Conservation (phyloP, 64 coral and sea anemone genomes). For the Hydrozoanthus tunicans region DNA sequence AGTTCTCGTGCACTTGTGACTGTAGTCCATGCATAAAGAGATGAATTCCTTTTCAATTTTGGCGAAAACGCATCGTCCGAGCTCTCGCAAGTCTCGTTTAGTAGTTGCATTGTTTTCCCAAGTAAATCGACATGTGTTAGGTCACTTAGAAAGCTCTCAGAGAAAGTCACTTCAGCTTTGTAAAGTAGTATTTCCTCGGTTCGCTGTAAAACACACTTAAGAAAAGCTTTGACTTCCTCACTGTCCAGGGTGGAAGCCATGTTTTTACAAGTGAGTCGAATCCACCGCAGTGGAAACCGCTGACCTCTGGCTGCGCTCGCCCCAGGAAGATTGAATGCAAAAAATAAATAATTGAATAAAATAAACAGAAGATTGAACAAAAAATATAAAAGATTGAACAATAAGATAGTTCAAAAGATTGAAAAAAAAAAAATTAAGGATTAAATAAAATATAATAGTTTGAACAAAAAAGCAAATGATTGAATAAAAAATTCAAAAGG, state of each 20-base stretch:
- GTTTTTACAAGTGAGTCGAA: conserved; percentile 7
- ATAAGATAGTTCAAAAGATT: neutral
- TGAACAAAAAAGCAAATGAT: neutral
- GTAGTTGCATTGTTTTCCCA: conserved; percentile 38
- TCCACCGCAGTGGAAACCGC: neutral
- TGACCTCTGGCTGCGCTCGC: conserved; percentile 22
- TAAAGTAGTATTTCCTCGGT: neutral
- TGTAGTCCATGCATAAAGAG: conserved; percentile 15
- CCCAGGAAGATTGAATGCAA: conserved; percentile 31
- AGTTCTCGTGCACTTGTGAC: conserved; percentile 43
- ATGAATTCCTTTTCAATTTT: conserved; percentile 47
- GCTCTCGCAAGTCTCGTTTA: conserved; percentile 29
- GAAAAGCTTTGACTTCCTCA: neutral
- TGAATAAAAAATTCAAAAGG: neutral
- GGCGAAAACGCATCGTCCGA: conserved; percentile 16
- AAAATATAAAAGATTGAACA: conserved; percentile 9
- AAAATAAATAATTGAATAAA: neutral
- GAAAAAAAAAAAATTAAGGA: neutral
- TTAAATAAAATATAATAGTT: neutral
- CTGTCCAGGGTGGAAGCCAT: neutral
- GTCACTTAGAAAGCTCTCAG: conserved; percentile 44
- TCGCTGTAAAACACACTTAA: neutral
- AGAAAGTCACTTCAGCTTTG: conserved; percentile 38
- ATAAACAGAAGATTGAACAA: neutral
- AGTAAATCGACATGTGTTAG: conserved; percentile 48